Evolutionary conservation across 2,113 vertebrate species (phyloP).

Genomic region (Zosterops lateralis): DNA sequence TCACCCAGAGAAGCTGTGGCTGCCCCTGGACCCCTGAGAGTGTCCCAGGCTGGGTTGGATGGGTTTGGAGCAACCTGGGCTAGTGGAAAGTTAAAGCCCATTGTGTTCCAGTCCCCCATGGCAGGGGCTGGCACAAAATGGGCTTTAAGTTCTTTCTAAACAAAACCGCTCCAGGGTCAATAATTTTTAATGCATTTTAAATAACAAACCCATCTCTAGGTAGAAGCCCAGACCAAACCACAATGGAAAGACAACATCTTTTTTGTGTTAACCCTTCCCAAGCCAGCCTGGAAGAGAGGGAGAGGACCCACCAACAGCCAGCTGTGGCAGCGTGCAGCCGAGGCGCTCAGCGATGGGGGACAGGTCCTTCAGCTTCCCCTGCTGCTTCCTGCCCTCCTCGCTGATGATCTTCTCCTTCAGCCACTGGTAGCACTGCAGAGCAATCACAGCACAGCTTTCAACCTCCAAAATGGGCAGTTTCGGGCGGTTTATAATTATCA

Average conservation of each 20-base stretch:
- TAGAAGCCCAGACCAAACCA: neutral
- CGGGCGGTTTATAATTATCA: neutral
- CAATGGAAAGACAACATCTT: rapidly evolving
- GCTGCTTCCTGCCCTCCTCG: conserved; percentile 94
- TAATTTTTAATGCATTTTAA: neutral
- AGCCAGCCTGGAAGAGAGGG: too few relatives aligned
- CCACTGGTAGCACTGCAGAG: conserved; percentile 93
- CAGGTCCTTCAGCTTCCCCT: conserved; percentile 92
- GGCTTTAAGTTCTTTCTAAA: neutral
- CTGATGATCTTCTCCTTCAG: conserved; percentile 94
- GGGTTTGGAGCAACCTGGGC: neutral
- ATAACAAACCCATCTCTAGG: neutral
- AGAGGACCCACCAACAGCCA: conserved; percentile 85
- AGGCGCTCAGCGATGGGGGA: conserved; percentile 90
- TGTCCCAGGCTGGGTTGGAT: neutral
- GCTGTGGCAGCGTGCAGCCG: conserved; percentile 93
- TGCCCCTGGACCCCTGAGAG: neutral
- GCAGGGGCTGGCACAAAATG: neutral
- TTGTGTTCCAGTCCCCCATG: too few relatives aligned
- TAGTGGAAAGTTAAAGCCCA: neutral
- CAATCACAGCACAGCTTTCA: neutral
- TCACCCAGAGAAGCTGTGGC: neutral
- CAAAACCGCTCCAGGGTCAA: neutral
- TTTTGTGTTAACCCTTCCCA: neutral
- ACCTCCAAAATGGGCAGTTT: rapidly evolving